Conservation (phyloP, 2,113 vertebrate genomes). For the Boulengeromyrus knoepffleri region DNA sequence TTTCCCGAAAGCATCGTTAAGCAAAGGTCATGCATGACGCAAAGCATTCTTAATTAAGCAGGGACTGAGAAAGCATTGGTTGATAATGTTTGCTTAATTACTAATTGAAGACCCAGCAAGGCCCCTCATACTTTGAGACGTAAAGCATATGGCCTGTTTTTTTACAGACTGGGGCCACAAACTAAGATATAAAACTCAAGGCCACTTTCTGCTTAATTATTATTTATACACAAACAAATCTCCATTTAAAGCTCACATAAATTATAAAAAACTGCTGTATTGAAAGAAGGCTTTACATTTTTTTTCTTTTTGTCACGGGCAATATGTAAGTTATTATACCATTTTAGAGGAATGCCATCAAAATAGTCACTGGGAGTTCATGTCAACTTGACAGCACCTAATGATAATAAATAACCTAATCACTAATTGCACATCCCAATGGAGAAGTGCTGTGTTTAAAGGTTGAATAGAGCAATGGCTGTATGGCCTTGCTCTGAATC, state of each 20-base stretch:
- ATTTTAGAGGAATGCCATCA: neutral
- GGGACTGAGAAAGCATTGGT: neutral
- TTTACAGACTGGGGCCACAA: neutral
- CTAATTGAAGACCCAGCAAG: neutral
- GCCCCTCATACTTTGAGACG: neutral
- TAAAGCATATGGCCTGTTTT: neutral
- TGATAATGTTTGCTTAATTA: neutral
- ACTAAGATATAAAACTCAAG: too few relatives aligned
- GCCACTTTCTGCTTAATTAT: too few relatives aligned
- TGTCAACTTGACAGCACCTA: neutral
- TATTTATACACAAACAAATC: neutral
- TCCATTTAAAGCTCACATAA: neutral
- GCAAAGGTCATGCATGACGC: neutral
- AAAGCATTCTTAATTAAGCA: neutral
- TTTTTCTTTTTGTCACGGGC: neutral
- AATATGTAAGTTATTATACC: neutral
- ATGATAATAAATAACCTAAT: neutral
- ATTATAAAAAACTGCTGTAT: neutral
- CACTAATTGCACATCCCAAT: neutral
- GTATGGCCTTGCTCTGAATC: neutral
- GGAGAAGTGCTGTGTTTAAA: neutral
- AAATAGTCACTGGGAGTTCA: neutral
- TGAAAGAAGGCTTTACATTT: neutral
- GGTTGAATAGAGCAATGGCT: neutral
- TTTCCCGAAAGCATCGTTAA: neutral